Evolutionary conservation across 2,113 vertebrate genomes (phyloP), one percentile per base, ranked within the genome.

Genomic region (Larimichthys polyactis): DNA sequence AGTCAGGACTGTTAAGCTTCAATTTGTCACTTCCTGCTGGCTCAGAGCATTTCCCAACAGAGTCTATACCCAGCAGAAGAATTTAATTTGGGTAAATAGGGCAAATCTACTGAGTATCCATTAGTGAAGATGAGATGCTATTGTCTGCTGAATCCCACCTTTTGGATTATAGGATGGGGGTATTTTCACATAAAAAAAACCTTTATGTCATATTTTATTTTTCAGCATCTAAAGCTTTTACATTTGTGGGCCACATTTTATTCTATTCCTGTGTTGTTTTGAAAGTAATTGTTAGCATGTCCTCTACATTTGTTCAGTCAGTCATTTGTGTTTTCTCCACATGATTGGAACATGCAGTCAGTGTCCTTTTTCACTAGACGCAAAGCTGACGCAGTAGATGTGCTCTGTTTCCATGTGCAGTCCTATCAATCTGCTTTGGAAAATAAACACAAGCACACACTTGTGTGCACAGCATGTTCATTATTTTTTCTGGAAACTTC

Each of bases 401-500:
- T 29, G 62, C 20, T 86, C 69, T 48, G 32, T 74, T 83, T 63
- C 32, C 71, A 65, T 64, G 49, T 43, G 29, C 64, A 66, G 59
- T 46, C 81, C n/a, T 55, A 75, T 78, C 59, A 83, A 27, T 75
- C 66, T 72, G 36, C 49, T 64, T 85, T 79, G 32, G 58, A 76
- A 79, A 87, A 68, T 48, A 57, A 82, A 70, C 58, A 78, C n/a
- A 54, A 49, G 6, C 22, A 54, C 40, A 71, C 57, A 78, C 17
- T 22, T 59, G 16, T 6, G 4, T 60, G 9, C 68, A 71, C 68
- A 63, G 60, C 22, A 22, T 63, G 40, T 78, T 81, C 51, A 74
- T 88, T 84, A 78, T 81, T 75, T 71, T 77, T 85, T 89, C 40
- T 63, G 29, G 17, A 77, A 87, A 72, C 65, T 79, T 89, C 71